These are phyloP conservation scores for Murina feae DNA, from an alignment of 2,113 vertebrate genomes.

Conservation along the genomic window DNA sequence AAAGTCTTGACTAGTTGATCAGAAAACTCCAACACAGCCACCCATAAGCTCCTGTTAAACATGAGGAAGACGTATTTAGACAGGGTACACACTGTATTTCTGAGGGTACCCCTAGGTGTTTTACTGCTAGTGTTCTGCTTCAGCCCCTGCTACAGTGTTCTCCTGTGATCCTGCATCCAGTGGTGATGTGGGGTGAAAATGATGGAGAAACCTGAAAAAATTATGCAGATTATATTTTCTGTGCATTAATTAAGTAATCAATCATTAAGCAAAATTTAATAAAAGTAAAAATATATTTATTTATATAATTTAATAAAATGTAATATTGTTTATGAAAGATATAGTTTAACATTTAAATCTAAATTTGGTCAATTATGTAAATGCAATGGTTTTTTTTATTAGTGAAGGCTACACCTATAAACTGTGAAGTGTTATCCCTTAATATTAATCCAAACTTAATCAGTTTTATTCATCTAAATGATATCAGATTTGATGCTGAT, in stretches of 20 bases:
- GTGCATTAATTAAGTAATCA: background rate
- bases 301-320: background rate
- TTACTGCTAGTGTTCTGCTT: rapidly evolving
- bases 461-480: background rate
- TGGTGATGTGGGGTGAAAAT: too few relatives aligned
- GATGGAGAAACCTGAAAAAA: background rate
- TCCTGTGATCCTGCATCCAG: rapidly evolving
- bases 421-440: background rate
- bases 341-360: background rate
- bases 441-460: background rate
- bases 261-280: background rate
- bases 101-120: rapidly evolving
- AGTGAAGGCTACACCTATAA: background rate
- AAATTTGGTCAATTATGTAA: background rate
- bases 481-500: background rate
- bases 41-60: background rate
- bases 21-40: rapidly evolving
- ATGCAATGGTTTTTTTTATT: background rate
- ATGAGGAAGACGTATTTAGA: background rate
- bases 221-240: background rate
- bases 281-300: background rate
- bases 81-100: rapidly evolving
- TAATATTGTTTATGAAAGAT: background rate
- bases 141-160: rapidly evolving
- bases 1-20: too few relatives aligned